Percentiles rank a stretch among this genome's conserved stretches.
Evolutionary conservation across 2,113 vertebrate species (phyloP).

Genomic region (Ophiodon elongatus): DNA sequence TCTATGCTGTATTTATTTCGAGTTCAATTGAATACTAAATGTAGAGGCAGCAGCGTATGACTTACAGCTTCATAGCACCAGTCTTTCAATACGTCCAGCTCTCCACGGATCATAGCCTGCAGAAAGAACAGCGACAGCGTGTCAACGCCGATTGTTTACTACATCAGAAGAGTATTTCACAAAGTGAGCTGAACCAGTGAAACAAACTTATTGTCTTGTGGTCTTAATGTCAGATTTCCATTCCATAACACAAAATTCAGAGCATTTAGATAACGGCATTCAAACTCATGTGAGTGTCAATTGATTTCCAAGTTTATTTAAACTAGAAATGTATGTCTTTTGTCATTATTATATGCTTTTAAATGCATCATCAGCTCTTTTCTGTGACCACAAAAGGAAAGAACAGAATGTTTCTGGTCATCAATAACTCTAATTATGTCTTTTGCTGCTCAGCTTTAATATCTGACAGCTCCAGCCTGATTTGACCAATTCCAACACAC

Average conservation of each 20-base stretch:
- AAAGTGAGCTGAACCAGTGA: background rate
- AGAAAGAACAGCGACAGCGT: slow-evolving; percentile 9
- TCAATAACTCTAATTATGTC: background rate
- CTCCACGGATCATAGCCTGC: slow-evolving; percentile 94
- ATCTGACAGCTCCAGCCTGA: background rate
- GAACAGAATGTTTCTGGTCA: background rate
- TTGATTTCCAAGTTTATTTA: background rate
- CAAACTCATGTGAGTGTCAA: background rate
- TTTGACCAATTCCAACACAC: background rate
- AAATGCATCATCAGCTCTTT: background rate
- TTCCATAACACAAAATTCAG: background rate
- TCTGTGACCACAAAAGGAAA: background rate
- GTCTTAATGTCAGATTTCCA: background rate
- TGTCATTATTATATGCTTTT: background rate
- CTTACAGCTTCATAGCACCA: slow-evolving; percentile 99
- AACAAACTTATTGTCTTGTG: background rate
- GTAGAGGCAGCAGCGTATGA: slow-evolving; percentile 39
- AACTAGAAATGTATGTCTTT: background rate
- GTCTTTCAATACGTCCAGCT: slow-evolving; percentile 95
- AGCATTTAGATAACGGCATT: background rate
- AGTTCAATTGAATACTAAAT: background rate
- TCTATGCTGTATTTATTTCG: background rate
- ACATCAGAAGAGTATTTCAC: background rate
- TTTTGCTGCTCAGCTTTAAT: slow-evolving; percentile 4
- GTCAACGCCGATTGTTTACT: background rate